phyloP scores from a whole-genome alignment of 2,888 invertebrate species.

The Patella depressa region DNA sequence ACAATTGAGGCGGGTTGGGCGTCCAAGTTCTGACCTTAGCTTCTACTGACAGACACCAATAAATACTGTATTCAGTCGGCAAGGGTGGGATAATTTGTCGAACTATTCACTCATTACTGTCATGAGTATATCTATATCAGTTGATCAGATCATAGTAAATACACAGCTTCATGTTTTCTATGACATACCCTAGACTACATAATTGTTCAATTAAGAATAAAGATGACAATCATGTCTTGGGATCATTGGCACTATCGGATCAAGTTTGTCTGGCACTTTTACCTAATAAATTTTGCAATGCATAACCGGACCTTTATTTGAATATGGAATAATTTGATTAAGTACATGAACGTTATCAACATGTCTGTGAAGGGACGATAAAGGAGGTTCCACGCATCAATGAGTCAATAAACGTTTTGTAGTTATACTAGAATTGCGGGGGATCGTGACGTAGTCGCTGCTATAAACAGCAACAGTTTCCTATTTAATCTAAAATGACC shows the following conservation, averaged over 20 bases:
- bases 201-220: constrained; percentile 6
- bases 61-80: no score
- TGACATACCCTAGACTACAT: neutral
- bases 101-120: neutral
- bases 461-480: neutral
- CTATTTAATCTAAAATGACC: constrained; percentile 3
- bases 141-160: constrained; percentile 3
- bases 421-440: neutral
- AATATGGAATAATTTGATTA: constrained; percentile 1
- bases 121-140: neutral
- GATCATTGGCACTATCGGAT: neutral
- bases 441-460: constrained; percentile 5
- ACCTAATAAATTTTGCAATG: neutral
- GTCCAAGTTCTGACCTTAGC: no score
- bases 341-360: neutral
- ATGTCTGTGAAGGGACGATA: no score
- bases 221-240: constrained; percentile 3
- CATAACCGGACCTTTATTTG: neutral
- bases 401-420: no score
- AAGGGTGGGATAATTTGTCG: no score
- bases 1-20: no score
- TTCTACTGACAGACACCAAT: no score
- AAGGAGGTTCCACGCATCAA: no score
- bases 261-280: neutral
- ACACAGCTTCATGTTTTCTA: neutral